Evolutionary conservation across 2,113 vertebrate species (phyloP), one percentile per base, ranked within the genome.

Genomic region (Triplophysa tibetana): DNA sequence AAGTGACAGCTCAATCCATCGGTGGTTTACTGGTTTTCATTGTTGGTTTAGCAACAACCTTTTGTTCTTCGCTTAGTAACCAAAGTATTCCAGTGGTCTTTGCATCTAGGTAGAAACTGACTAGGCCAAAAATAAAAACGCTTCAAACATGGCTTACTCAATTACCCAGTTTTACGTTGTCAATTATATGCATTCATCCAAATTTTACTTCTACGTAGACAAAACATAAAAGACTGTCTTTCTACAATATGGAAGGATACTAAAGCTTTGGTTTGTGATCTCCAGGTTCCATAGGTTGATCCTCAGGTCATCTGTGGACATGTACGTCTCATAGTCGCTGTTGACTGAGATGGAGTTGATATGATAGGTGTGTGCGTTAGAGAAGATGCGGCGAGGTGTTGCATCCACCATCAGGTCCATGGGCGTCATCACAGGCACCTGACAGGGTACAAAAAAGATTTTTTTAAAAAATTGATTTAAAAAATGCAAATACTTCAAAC

Each of bases 351-450:
- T 96, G 86, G 95, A 96, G 89, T 96, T 96, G 93, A 96, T 95
- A 89, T 96, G 95, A 88, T 96, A 96, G 10, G 95, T 96, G 79
- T 96, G 95, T 0, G 94, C 95, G 0, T 96, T 96, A 89, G 95
- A 93, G 70, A 96, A 96, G 52, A 95, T 93, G 87, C 95, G 86
- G 19, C 95, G 88, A 0, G 95, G 94, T 2, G 93, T 95, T 78
- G 95, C 95, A 82, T 96, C 95, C 87, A 96, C 95, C 95, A 96
- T 96, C 87, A 96, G 89, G 86, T 96, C 95, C 95, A 95, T 95
- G 84, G 95, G 95, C 90, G 90, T 92, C 48, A 96, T 90, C 84
- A 96, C 94, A 0, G 95, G 95, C 2, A 96, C 95, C 95, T 96
- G 86, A 4, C 16, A 65, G 64, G 2, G 58, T 12, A 62, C 16